These are phyloP conservation scores for Cephus pygmeus DNA, from an alignment of 2,888 invertebrate species.

Conservation along the genomic window DNA sequence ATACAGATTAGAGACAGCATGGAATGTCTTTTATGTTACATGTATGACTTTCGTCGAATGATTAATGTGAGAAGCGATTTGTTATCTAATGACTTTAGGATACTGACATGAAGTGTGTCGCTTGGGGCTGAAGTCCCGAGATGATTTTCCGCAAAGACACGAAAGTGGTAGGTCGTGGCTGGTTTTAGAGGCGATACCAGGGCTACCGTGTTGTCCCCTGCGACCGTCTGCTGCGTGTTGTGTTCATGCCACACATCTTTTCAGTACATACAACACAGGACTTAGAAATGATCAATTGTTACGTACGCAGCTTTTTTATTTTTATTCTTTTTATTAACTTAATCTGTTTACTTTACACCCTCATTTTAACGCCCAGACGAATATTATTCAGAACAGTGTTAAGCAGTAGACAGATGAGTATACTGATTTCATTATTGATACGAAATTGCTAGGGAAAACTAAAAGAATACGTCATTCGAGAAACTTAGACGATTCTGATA, in stretches of 20 bases:
- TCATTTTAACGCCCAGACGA: too few species aligned
- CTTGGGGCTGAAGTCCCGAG: slow-evolving; percentile 73
- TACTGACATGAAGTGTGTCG: slow-evolving; percentile 69
- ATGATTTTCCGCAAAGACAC: slow-evolving; percentile 73
- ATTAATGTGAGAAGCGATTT: not conserved
- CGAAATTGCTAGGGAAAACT: too few species aligned
- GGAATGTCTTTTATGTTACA: not conserved
- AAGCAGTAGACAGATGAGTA: too few species aligned
- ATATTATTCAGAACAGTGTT: too few species aligned
- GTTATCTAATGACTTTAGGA: slow-evolving; percentile 20
- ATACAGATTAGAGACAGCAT: too few species aligned
- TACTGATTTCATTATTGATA: too few species aligned
- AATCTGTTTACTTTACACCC: too few species aligned
- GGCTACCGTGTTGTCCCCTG: slow-evolving; percentile 69
- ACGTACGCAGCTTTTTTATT: too few species aligned
- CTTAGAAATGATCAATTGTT: too few species aligned
- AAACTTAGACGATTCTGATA: too few species aligned
- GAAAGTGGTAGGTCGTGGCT: slow-evolving; percentile 71
- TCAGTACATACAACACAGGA: slow-evolving; percentile 42
- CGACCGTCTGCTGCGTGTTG: slow-evolving; percentile 69
- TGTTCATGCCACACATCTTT: slow-evolving; percentile 72
- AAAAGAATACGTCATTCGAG: too few species aligned
- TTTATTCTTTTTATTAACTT: too few species aligned
- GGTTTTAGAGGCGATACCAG: slow-evolving; percentile 70
- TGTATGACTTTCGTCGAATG: not conserved